Percentiles rank a stretch among this genome's conserved stretches.
phyloP scores from a whole-genome alignment of 1,140 invertebrate species.

The Drosophila tsacasi region DNA sequence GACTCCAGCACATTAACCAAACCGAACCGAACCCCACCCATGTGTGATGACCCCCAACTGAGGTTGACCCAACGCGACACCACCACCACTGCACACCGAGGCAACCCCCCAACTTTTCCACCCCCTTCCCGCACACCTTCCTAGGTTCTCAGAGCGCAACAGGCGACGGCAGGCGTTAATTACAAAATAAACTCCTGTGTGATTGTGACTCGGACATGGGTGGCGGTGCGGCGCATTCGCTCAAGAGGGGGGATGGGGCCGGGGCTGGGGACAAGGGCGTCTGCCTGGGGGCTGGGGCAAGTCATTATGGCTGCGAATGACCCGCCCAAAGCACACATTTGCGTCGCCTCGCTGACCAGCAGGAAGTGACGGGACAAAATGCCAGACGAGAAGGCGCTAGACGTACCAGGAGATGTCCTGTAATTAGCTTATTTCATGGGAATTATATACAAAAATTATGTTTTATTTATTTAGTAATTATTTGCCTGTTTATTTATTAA shows the following conservation, averaged over 20 bases:
- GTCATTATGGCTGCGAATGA: constrained; percentile 81
- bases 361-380: constrained; percentile 83
- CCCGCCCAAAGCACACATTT: constrained; percentile 81
- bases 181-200: constrained; percentile 84
- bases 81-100: not conserved
- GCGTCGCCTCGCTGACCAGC: constrained; percentile 75
- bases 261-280: not conserved
- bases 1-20: constrained; percentile 25
- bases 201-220: constrained; percentile 37
- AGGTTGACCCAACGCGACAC: constrained; percentile 35
- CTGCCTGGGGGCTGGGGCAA: constrained; percentile 39
- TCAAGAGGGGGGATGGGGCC: not conserved
- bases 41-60: constrained; percentile 36
- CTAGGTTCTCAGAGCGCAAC: constrained; percentile 71
- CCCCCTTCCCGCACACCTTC: constrained; percentile 1
- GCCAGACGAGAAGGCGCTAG: constrained; percentile 39
- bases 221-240: constrained; percentile 2
- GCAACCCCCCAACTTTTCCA: not conserved
- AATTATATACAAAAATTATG: not conserved
- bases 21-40: not conserved
- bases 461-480: constrained; percentile 1
- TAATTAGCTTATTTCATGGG: not conserved
- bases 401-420: constrained; percentile 16
- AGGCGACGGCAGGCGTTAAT: constrained; percentile 83
- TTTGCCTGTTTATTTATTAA: not conserved